Evolutionary conservation across 2,888 invertebrate genomes (phyloP), one percentile per base, ranked within the genome.

Genomic region (Volucella zonaria): DNA sequence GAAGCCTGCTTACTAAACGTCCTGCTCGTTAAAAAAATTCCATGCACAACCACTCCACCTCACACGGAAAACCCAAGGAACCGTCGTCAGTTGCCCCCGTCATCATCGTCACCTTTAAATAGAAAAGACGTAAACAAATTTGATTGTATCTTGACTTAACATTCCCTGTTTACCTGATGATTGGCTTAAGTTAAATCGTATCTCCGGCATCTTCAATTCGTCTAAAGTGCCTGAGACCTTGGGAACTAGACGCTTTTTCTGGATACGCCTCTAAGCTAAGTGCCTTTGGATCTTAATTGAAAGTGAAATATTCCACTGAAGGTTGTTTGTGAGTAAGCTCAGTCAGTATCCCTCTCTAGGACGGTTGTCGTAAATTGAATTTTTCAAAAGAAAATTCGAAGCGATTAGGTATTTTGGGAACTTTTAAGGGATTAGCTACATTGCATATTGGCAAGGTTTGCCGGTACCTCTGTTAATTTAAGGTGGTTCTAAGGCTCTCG

Each of bases 101-200:
- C 31, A 56, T 38, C 56, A 38, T 56, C 56, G 9, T 4, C 56
- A 12, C 18, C 15, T 49, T 38, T 40, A 15, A n/a, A 31, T 0
- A 45, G 45, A 45, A 12, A 14, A 40, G 40, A 64, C 40, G 56
- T 64, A 73, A 61, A 61, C 43, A 68, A 61, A 68, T 59, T 43
- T 40, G 23, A 76, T 52, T 52, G 45, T 45, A 76, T 56, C 52
- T 67, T 47, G 18, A 68, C 52, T 68, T 23, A 47, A 76, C 66
- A 54, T 76, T 67, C 59, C 67, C 56, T 56, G 15, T 68, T 56
- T 56, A 45, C 38, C 58, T 40, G 49, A 40, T 70, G 70, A 59
- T 76, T 67, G 70, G 49, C 58, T 59, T 47, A 31, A 61, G 67
- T 61, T 52, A 59, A 59, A 68, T 76, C 47, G 38, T 61, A 76